Percentiles rank a stretch among this genome's conserved stretches.
Conservation (phyloP, 2,113 vertebrate genomes). For the Orientallactaga bullata region DNA sequence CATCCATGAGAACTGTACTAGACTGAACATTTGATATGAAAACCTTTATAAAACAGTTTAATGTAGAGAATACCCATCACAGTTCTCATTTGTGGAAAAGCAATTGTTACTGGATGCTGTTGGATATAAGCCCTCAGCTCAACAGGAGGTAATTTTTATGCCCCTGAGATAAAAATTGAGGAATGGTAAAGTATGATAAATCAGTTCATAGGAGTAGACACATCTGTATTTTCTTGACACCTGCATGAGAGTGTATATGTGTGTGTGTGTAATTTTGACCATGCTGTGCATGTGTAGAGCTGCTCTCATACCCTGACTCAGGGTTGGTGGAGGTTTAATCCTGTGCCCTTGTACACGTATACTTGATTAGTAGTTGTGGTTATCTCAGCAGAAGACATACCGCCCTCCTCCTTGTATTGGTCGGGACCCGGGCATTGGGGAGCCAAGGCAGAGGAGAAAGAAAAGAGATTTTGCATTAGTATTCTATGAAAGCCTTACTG, state of each 20-base stretch:
- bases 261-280: slow-evolving; percentile 83
- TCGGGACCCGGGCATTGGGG: slow-evolving; percentile 92
- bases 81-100: slow-evolving; percentile 47
- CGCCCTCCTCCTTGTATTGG: slow-evolving; percentile 93
- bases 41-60: slow-evolving; percentile 50
- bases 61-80: slow-evolving; percentile 58
- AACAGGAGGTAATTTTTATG: slow-evolving; percentile 88
- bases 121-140: slow-evolving; percentile 80
- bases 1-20: not conserved
- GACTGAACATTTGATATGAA: slow-evolving; percentile 12
- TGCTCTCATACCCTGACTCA: slow-evolving; percentile 90
- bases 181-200: slow-evolving; percentile 90
- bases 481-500: slow-evolving; percentile 94
- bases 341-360: slow-evolving; percentile 93
- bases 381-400: slow-evolving; percentile 95
- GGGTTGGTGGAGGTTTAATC: slow-evolving; percentile 95
- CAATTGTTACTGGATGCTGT: slow-evolving; percentile 80
- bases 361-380: slow-evolving; percentile 97
- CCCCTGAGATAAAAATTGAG: slow-evolving; percentile 86
- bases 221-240: slow-evolving; percentile 69
- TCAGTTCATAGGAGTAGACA: slow-evolving; percentile 87
- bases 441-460: slow-evolving; percentile 93
- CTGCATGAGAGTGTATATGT: not conserved
- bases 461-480: slow-evolving; percentile 94
- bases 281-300: slow-evolving; percentile 87